These are phyloP conservation scores for Stigmatopora nigra DNA, from an alignment of 2,113 vertebrate genomes.

Conservation along the genomic window DNA sequence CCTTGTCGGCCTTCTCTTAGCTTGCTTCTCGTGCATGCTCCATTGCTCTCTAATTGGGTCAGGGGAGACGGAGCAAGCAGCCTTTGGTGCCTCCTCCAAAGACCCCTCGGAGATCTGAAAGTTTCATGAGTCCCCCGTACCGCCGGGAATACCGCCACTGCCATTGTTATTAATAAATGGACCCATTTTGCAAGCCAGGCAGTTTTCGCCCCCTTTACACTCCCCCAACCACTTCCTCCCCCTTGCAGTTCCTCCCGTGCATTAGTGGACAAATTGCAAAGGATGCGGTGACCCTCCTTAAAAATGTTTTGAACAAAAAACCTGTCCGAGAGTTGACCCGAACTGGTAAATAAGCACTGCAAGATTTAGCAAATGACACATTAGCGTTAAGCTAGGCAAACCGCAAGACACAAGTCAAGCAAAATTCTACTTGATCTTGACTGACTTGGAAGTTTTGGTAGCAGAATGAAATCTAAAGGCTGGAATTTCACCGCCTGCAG, in stretches of 20 bases:
- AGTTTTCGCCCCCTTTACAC: conserved; percentile 47
- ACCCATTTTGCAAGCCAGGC: conserved; percentile 68
- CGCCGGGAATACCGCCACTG: conserved; percentile 67
- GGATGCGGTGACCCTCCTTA: conserved; percentile 40
- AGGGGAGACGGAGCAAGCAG: conserved; percentile 69
- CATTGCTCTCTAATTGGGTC: conserved; percentile 73
- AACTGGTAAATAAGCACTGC: not conserved
- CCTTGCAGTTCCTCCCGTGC: conserved; percentile 52
- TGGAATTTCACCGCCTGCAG: too few relatives aligned
- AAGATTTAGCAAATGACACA: conserved; percentile 1
- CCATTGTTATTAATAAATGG: conserved; percentile 78
- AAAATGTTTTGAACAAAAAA: conserved; percentile 3
- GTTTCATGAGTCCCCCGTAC: conserved; percentile 72
- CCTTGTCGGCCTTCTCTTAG: conserved; percentile 50
- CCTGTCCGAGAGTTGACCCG: not conserved
- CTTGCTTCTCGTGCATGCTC: conserved; percentile 50
- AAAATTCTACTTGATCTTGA: conserved; percentile 29
- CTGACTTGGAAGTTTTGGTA: conserved; percentile 43
- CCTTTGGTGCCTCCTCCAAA: conserved; percentile 71
- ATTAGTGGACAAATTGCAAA: conserved; percentile 59
- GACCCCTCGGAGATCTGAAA: conserved; percentile 74
- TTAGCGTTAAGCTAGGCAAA: conserved; percentile 28
- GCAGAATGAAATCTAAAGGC: conserved; percentile 10
- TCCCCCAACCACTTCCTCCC: conserved; percentile 35
- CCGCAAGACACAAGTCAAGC: conserved; percentile 18